Base-by-base conservation (phyloP, 2,797 vertebrate genomes). In the Tinamus major region DNA sequence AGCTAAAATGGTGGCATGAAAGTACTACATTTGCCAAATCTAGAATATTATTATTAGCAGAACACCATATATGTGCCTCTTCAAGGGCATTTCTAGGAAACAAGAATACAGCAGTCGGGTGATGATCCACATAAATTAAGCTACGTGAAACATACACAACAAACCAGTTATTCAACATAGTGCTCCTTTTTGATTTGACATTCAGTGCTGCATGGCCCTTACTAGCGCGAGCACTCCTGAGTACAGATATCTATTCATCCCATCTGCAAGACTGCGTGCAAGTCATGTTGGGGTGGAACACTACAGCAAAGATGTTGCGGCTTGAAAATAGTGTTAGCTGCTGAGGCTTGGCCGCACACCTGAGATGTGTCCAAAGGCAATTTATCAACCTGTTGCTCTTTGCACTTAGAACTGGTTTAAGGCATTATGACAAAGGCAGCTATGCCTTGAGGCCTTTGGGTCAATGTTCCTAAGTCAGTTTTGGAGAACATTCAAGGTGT, bases 151-250 rank as follows among this genome's bases (percentile, higher is more conserved):
- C 81, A 95, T 14, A 93, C 83, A 87, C 15, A 95, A 88, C 91
- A 85, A 94, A 96, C 85, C 90, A 91, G 87, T 95, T 95, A 93
- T 87, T 93, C 89, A 84, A 89, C 80, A 75, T 79, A 75, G 61
- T 92, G 48, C 55, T 93, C 74, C 13, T 95, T 1, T 86, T 94
- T 88, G 79, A 75, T 86, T 84, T 91, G 80, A 84, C 6, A 0
- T 31, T 74, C 37, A 58, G 26, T 68, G 71, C 44, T 91, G 56
- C 41, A 70, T 49, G 42, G 62, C 26, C 62, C 49, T 89, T 77
- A 67, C 62, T 68, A 67, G 24, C 49, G 49, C 26, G 41, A 82
- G 62, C 46, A 35, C 49, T 90, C 39, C 63, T n/a, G 68, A 65
- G 27, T 15, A 6, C 37, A 90, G 49, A 6, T 82, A 77, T 59